Evolutionary conservation across 2,113 vertebrate species (phyloP), one percentile per base, ranked within the genome.

Genomic region (Dicrurus megarhynchus): DNA sequence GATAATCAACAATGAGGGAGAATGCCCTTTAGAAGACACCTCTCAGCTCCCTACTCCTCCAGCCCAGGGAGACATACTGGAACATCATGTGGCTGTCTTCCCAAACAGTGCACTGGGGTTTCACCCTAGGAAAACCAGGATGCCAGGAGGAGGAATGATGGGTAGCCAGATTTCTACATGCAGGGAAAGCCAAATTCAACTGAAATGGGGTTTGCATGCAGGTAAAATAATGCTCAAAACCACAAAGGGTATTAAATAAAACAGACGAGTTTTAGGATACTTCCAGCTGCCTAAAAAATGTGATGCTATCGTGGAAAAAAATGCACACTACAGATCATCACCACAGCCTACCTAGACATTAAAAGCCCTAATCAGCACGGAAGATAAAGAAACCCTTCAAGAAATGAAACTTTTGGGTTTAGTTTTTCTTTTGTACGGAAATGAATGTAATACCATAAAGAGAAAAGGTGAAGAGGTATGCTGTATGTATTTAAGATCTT

Each of bases 321-420:
- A 68, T 6, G 22, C 46, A 35, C 4, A 19, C 13, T 33, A 26
- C 30, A 47, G 23, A 65, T 67, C 0, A 88, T 75, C 0, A 3
- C 4, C 44, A 57, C 9, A 76, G 35, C 23, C 41, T 67, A 33
- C 19, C 7, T 28, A 39, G 24, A 69, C 7, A 78, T 28, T 60
- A 60, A n/a, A 87, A 77, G 17, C 19, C n/a, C 8, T 84, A 16
- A 69, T 35, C 24, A 88, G 13, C 39, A 63, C 52, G 27, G 30
- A 70, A 67, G 33, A 65, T 3, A 41, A 39, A 79, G 30, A 22
- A 28, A 89, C 5, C 3, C 8, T 53, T 69, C 12, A 28, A 41
- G 19, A 80, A 65, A 35, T 23, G n/a, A n/a, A n/a, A 26, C 23
- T 59, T 37, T 17, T 59, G 33, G 14, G 9, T 35, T 68, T 22